Evolutionary conservation across 2,113 vertebrate species (phyloP).

Genomic region (Myrmophylax atrothorax): DNA sequence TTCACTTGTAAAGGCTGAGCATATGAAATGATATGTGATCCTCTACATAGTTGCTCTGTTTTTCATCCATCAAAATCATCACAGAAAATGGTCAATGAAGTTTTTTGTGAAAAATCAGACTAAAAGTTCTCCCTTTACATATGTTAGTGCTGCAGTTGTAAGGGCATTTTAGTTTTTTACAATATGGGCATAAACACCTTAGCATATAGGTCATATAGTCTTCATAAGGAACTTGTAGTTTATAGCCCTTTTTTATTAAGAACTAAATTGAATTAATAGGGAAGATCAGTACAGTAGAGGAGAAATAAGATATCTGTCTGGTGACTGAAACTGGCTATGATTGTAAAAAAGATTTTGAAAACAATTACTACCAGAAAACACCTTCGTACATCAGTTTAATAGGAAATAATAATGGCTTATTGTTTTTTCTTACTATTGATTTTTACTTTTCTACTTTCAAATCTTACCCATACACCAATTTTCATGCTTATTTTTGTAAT

Average conservation of each 20-base stretch:
- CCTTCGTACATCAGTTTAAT: background rate
- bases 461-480: background rate
- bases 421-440: background rate
- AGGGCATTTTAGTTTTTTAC: background rate
- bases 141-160: background rate
- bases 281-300: background rate
- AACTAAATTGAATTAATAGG: background rate
- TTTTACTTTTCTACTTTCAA: background rate
- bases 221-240: background rate
- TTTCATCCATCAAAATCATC: background rate
- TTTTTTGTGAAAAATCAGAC: background rate
- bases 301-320: background rate
- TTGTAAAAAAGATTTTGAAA: background rate
- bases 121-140: background rate
- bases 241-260: background rate
- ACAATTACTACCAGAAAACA: background rate
- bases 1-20: background rate
- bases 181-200: background rate
- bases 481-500: background rate
- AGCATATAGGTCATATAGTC: background rate
- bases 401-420: background rate
- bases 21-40: background rate
- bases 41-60: background rate
- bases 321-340: background rate
- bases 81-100: background rate